These are phyloP conservation scores for Mus minutoides DNA, from an alignment of 2,797 vertebrate genomes.

Conservation along the genomic window DNA sequence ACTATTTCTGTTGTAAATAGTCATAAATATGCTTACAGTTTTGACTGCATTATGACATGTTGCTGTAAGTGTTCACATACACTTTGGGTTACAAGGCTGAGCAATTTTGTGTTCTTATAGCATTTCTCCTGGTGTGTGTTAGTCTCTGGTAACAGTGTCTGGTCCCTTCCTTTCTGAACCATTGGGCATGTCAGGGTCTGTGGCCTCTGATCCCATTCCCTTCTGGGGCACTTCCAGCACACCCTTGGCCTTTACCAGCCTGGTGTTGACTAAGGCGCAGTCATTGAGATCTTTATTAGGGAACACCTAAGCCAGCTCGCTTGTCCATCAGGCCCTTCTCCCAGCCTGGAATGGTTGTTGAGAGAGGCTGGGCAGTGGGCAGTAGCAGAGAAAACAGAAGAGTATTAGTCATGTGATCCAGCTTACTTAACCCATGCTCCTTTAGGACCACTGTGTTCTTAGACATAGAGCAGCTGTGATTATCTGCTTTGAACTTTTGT, in stretches of 20 bases:
- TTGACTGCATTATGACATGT: neutral
- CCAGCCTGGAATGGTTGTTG: neutral
- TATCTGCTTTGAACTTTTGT: neutral
- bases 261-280: neutral
- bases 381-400: neutral
- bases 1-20: conserved; percentile 63
- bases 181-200: neutral
- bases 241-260: fast-evolving
- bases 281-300: neutral
- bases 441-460: neutral
- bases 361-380: neutral
- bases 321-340: neutral
- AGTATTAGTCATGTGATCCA: fast-evolving
- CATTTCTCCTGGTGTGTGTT: neutral
- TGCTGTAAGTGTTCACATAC: neutral
- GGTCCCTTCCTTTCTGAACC: neutral
- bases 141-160: fast-evolving
- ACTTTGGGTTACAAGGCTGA: neutral
- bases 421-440: fast-evolving
- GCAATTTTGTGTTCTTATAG: neutral
- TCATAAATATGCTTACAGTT: conserved; percentile 47
- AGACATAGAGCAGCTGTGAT: neutral
- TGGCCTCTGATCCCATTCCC: neutral
- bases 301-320: too few species aligned
- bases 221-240: fast-evolving